A percentile compares a stretch with the other conserved stretches of the same genome.
phyloP scores from a whole-genome alignment of 2,113 vertebrate species.

The Neolamprologus devosi region DNA sequence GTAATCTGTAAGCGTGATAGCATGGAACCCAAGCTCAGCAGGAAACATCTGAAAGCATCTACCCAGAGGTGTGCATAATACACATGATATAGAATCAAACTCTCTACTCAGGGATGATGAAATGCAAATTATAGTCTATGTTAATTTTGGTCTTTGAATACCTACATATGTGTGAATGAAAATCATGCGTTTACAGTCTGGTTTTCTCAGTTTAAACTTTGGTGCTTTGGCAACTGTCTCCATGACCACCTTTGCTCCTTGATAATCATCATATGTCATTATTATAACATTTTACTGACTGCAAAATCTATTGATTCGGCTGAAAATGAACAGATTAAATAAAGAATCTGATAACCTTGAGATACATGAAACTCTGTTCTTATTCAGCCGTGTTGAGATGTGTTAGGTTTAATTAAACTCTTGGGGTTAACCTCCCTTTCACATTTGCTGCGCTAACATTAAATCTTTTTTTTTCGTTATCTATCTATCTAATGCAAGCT shows the following conservation, averaged over 20 bases:
- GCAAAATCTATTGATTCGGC: background rate
- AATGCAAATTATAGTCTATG: background rate
- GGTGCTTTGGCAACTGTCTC: background rate
- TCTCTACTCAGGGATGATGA: background rate
- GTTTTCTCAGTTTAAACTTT: background rate
- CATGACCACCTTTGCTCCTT: background rate
- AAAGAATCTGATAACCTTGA: background rate
- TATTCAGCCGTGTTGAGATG: background rate
- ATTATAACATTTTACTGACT: background rate
- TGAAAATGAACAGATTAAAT: background rate
- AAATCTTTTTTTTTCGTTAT: background rate
- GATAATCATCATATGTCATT: background rate
- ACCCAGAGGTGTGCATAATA: background rate
- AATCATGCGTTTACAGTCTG: background rate
- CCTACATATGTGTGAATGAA: background rate
- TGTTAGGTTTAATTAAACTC: background rate
- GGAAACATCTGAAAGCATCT: background rate
- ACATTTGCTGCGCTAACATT: background rate
- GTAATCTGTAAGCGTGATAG: background rate
- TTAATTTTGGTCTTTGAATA: background rate
- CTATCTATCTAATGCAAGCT: background rate
- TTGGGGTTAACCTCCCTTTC: background rate
- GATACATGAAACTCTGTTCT: background rate
- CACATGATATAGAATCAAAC: background rate
- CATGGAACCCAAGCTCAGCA: background rate